A percentile compares a stretch with the other conserved stretches of the same genome.
These are phyloP conservation scores for Falco naumanni DNA, from an alignment of 2,797 vertebrate species.

Conservation along the genomic window DNA sequence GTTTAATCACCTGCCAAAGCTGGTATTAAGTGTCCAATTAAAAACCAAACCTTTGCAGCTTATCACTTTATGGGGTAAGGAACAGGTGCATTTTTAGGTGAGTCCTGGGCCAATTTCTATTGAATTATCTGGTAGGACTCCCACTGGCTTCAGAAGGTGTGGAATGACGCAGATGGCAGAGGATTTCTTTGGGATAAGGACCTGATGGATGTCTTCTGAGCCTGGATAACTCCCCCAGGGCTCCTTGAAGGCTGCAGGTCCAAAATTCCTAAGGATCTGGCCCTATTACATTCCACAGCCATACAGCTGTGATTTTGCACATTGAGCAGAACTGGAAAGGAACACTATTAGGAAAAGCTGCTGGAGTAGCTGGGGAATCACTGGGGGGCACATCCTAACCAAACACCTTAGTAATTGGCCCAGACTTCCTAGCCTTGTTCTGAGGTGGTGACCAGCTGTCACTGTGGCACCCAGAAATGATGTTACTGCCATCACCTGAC, in stretches of 20 bases:
- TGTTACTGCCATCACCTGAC: not conserved
- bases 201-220: slow-evolving; percentile 21
- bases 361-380: not conserved
- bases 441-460: not conserved
- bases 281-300: not conserved
- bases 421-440: not conserved
- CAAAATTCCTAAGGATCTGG: not conserved
- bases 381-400: not conserved
- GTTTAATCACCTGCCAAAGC: slow-evolving; percentile 70
- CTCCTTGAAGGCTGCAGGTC: not conserved
- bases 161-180: slow-evolving; percentile 28
- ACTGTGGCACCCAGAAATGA: not conserved
- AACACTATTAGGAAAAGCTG: not conserved
- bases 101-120: slow-evolving; percentile 30
- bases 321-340: not conserved
- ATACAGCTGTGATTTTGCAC: not conserved
- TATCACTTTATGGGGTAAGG: slow-evolving; percentile 47
- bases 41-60: slow-evolving; percentile 56
- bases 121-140: slow-evolving; percentile 48
- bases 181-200: slow-evolving; percentile 15
- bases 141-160: not conserved
- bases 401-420: not conserved
- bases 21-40: slow-evolving; percentile 69
- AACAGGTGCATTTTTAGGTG: slow-evolving; percentile 56
- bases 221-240: slow-evolving; percentile 5